phyloP scores from a whole-genome alignment of 2,113 vertebrate species.

The Struthidea cinerea region DNA sequence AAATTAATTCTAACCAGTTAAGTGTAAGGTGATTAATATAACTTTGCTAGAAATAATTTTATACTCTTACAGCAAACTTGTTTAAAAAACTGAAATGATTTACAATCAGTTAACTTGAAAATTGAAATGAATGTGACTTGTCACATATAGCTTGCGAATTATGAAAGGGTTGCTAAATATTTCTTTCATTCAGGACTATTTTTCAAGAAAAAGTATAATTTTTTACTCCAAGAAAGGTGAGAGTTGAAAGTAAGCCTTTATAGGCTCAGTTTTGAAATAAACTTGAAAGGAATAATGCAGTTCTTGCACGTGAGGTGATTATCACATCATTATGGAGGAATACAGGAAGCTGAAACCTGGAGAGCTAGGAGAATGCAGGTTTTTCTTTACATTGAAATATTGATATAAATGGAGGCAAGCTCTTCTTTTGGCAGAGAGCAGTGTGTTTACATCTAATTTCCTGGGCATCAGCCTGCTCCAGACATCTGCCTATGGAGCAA shows the following conservation, averaged over 20 bases:
- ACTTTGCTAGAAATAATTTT: neutral
- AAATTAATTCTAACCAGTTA: slow-evolving; percentile 7
- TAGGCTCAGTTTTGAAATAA: slow-evolving; percentile 3
- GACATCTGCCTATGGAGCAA: neutral
- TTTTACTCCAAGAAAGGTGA: neutral
- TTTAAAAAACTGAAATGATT: slow-evolving; percentile 14
- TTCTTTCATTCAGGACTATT: slow-evolving; percentile 4
- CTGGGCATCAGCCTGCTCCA: neutral
- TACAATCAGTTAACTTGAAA: slow-evolving; percentile 24
- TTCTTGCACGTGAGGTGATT: neutral
- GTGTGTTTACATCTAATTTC: neutral
- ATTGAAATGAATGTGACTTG: slow-evolving; percentile 32
- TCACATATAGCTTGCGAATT: neutral
- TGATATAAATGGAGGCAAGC: neutral
- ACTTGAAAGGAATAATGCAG: neutral
- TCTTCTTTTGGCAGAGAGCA: neutral
- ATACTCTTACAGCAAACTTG: neutral
- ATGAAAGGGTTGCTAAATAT: neutral
- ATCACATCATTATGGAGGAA: neutral
- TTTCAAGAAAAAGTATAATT: neutral
- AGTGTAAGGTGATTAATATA: slow-evolving; percentile 26
- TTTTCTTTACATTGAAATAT: neutral
- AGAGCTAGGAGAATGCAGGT: neutral
- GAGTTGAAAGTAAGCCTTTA: neutral
- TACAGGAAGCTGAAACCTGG: neutral